These are phyloP conservation scores for Drosophila elegans DNA, from an alignment of 1,140 invertebrate genomes.

Conservation along the genomic window DNA sequence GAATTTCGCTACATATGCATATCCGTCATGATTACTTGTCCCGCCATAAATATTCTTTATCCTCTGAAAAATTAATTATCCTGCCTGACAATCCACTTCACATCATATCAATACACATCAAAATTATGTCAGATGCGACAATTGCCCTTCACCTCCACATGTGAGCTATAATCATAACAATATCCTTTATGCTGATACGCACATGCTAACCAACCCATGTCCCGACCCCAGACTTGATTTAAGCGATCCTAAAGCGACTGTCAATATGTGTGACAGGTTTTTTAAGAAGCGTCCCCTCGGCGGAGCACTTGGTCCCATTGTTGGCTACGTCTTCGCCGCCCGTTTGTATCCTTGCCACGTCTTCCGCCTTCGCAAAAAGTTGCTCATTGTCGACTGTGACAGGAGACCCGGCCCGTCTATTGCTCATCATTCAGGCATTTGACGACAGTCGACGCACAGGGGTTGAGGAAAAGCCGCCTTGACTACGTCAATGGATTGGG, in stretches of 20 bases:
- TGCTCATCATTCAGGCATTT: conserved; percentile 81
- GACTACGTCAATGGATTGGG: conserved; percentile 46
- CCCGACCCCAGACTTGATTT: conserved; percentile 47
- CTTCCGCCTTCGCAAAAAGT: conserved; percentile 52
- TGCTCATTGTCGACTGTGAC: conserved; percentile 77
- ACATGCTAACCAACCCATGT: conserved; percentile 30
- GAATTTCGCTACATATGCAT: no score
- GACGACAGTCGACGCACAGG: conserved; percentile 26
- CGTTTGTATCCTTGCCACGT: conserved; percentile 31
- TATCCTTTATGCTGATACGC: conserved; percentile 40
- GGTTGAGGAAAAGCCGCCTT: conserved; percentile 27
- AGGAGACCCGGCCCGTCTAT: conserved; percentile 63
- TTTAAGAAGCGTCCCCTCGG: conserved; percentile 44
- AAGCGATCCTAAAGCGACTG: conserved; percentile 55
- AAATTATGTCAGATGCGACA: conserved; percentile 35
- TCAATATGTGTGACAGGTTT: conserved; percentile 62
- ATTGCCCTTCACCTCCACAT: conserved; percentile 33
- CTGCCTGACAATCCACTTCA: conserved; percentile 16
- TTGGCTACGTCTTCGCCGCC: conserved; percentile 56
- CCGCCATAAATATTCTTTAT: neutral
- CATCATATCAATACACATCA: conserved; percentile 33
- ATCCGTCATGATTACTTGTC: conserved; percentile 3
- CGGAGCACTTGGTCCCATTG: conserved; percentile 62
- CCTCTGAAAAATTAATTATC: conserved; percentile 23
- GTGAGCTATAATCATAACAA: conserved; percentile 30